Evolutionary conservation across 2,113 vertebrate species (phyloP).

Genomic region (Antechinus flavipes): DNA sequence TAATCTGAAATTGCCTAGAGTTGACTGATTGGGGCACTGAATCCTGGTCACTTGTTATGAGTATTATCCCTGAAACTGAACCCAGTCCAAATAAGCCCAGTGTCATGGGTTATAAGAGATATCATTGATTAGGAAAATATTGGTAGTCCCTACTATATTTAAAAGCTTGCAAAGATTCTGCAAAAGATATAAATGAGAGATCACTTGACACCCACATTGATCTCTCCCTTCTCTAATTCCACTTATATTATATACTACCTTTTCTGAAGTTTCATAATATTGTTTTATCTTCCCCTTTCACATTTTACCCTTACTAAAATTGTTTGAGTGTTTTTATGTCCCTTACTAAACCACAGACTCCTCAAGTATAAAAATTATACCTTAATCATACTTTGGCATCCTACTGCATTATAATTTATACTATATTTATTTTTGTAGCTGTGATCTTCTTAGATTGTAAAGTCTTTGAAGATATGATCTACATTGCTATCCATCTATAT

Average conservation of each 20-base stretch:
- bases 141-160: not conserved
- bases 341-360: not conserved
- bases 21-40: not conserved
- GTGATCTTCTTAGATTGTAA: not conserved
- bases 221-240: not conserved
- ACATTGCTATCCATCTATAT: not conserved
- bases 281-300: not conserved
- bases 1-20: not conserved
- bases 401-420: not conserved
- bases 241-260: not conserved
- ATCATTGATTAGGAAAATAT: not conserved
- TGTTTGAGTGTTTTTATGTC: not conserved
- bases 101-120: not conserved
- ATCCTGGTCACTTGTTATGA: not conserved
- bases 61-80: not conserved
- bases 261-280: not conserved
- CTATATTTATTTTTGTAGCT: not conserved
- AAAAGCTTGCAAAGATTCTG: not conserved
- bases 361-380: not conserved
- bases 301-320: not conserved
- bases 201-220: not conserved
- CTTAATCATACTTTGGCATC: not conserved
- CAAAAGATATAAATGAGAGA: not conserved
- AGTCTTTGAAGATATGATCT: not conserved
- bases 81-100: not conserved